phyloP scores from a whole-genome alignment of 2,113 vertebrate species.

The Sterrhoptilus dennistouni region DNA sequence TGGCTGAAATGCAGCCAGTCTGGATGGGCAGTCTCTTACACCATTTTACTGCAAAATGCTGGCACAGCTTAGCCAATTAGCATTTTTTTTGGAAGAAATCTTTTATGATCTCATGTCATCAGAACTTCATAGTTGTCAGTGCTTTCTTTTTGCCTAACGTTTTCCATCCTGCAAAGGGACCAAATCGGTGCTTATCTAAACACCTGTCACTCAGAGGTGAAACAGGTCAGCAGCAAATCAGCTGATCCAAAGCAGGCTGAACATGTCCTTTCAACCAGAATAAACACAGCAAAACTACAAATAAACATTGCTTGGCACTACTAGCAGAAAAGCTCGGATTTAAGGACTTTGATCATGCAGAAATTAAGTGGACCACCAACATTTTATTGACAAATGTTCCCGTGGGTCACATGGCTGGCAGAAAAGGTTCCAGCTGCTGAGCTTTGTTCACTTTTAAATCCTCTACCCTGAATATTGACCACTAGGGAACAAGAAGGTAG shows the following conservation, averaged over 20 bases:
- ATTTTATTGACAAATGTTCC: conserved; percentile 50
- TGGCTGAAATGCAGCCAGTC: background rate
- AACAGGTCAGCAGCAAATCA: background rate
- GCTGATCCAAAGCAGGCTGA: conserved; percentile 50
- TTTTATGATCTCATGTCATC: background rate
- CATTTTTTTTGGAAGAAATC: background rate
- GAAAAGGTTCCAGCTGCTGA: conserved; percentile 39
- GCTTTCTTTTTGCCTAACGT: conserved; percentile 13
- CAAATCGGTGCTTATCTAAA: conserved; percentile 61
- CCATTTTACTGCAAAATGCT: background rate
- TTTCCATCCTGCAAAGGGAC: conserved; percentile 34
- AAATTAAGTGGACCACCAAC: conserved; percentile 59
- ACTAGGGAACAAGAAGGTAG: background rate
- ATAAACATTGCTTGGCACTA: conserved; percentile 58
- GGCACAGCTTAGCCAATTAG: background rate
- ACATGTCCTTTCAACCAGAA: conserved; percentile 52
- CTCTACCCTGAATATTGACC: background rate
- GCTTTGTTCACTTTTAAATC: background rate
- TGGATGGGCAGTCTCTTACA: background rate
- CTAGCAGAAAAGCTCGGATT: conserved; percentile 41
- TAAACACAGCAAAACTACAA: conserved; percentile 64
- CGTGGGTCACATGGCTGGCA: background rate
- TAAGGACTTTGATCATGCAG: conserved; percentile 57
- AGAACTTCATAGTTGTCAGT: background rate
- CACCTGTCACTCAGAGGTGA: conserved; percentile 59